Conservation (phyloP, 2,797 vertebrate species). For the Megalops cyprinoides region DNA sequence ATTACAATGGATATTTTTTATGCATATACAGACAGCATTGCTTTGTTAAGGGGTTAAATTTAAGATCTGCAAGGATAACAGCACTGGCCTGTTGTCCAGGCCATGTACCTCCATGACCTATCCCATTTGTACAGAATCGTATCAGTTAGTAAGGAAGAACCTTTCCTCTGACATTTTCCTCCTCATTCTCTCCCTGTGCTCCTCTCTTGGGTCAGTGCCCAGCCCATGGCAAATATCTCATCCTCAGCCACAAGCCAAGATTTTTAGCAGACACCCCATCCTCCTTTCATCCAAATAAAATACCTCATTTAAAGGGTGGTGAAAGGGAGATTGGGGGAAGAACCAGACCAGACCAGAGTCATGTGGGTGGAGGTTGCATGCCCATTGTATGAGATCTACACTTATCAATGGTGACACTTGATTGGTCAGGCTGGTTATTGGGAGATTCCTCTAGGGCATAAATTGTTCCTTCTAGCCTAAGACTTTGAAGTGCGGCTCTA, state of each 20-base stretch:
- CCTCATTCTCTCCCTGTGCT: conserved; percentile 38
- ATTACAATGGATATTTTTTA: too few species aligned
- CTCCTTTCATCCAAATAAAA: neutral
- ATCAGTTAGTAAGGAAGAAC: too few species aligned
- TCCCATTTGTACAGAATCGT: too few species aligned
- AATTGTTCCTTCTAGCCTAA: neutral
- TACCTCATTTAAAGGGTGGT: neutral
- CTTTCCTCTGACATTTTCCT: too few species aligned
- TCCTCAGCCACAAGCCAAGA: too few species aligned
- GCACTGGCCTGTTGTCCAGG: too few species aligned
- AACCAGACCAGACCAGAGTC: neutral
- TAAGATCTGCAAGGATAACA: too few species aligned
- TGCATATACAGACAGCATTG: too few species aligned
- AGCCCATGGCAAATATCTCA: neutral
- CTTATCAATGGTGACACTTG: neutral
- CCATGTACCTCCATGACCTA: too few species aligned
- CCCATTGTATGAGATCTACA: neutral
- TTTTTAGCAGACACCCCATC: neutral
- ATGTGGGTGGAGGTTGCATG: neutral
- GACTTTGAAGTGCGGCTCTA: neutral
- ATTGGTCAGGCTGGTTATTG: neutral
- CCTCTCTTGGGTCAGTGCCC: conserved; percentile 11
- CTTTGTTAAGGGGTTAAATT: too few species aligned
- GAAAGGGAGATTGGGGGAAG: neutral
- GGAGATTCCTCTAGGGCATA: neutral